Base-by-base conservation (phyloP, 1,140 invertebrate species). In the Heliconius hermathena region DNA sequence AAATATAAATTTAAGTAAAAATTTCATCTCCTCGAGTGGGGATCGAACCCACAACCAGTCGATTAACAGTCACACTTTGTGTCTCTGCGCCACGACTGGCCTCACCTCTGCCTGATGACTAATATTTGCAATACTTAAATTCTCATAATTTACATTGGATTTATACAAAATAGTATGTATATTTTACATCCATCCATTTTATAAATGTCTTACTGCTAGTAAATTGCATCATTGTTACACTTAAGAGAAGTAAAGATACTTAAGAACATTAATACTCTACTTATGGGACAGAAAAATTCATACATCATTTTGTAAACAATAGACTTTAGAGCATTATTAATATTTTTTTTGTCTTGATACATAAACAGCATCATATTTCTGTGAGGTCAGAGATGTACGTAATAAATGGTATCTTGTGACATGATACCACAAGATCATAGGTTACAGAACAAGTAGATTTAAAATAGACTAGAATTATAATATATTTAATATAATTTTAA, bases 321-420 rank as follows among this genome's bases (percentile, higher is more conserved):
- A 60, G n/a, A 46, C 57, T 60, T 36, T 9, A 3, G n/a, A 60
- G n/a, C n/a, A 60, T n/a, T 3, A 22, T 9, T 11, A 13, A 22
- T 60, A 60, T 9, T 60, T 60, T n/a, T 60, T 22, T 60, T 22
- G n/a, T 22, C 20, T 11, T 26, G 9, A 60, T 22, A 60, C n/a
- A 60, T n/a, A 60, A 60, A 11, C n/a, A 60, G n/a, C 57, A 60
- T n/a, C n/a, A 60, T 26, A 60, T 60, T 60, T 60, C 57, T 60
- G 57, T 60, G 57, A 60, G 57, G 57, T 60, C 22, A 60, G n/a
- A 60, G 57, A 60, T 60, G 57, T 60, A 60, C 9, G n/a, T 22
- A 60, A 60, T 9, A 60, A 26, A 60, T 60, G 57, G 26, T 60
- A 60, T 60, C 57, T 60, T 60, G 33, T n/a, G 22, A 60, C 22